A percentile compares a stretch with the other conserved stretches of the same genome.
Conservation (phyloP, 2,888 invertebrate genomes). For the Deilephila elpenor region DNA sequence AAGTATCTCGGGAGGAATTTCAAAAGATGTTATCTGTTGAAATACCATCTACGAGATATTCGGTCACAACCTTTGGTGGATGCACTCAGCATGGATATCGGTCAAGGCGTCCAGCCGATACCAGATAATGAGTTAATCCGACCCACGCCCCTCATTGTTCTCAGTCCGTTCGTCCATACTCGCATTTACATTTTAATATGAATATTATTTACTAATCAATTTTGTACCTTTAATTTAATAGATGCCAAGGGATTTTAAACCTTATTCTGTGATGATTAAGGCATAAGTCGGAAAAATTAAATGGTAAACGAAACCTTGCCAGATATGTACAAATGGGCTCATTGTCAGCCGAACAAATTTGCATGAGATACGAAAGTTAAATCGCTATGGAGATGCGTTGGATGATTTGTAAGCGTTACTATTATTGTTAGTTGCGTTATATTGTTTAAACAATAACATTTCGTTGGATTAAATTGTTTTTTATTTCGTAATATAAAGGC, state of each 20-base stretch:
- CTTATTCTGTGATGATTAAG: conserved; percentile 38
- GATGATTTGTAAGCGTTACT: conserved; percentile 55
- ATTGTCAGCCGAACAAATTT: conserved; percentile 79
- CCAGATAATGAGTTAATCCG: conserved; percentile 74
- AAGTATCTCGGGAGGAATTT: background rate
- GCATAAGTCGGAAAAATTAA: conserved; percentile 22
- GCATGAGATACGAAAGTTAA: conserved; percentile 80
- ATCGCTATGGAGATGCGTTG: conserved; percentile 69
- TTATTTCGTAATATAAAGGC: background rate
- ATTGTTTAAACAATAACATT: conserved; percentile 5
- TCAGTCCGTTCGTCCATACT: conserved; percentile 72
- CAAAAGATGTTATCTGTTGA: conserved; percentile 20
- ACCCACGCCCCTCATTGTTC: conserved; percentile 82
- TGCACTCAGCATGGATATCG: conserved; percentile 72
- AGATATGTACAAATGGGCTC: conserved; percentile 69
- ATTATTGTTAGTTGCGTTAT: conserved; percentile 24
- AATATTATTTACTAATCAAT: conserved; percentile 58
- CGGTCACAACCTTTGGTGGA: conserved; percentile 40
- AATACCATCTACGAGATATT: conserved; percentile 23
- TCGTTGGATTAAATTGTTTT: background rate
- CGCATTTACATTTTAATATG: conserved; percentile 75
- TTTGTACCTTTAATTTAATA: background rate
- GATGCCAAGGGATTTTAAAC: conserved; percentile 34
- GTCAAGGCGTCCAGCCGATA: conserved; percentile 80
- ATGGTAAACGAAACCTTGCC: conserved; percentile 38